Conservation (phyloP, 2,797 vertebrate species). For the Esox lucius region DNA sequence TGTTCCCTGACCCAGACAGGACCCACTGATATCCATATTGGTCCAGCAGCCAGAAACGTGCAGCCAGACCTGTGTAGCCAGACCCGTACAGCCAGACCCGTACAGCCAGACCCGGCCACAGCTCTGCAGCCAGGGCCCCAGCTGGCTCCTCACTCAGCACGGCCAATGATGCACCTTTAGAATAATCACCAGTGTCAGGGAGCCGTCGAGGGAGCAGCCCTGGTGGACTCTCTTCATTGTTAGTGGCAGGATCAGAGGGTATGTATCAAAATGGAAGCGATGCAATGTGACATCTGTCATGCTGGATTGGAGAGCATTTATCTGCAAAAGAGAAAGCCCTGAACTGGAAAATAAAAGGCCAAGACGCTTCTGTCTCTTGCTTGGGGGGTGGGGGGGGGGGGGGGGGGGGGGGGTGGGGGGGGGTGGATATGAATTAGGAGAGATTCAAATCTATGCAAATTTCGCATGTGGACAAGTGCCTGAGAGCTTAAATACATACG, state of each 20-base stretch:
- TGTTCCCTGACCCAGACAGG: constrained; percentile 41
- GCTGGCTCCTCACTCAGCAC: constrained; percentile 49
- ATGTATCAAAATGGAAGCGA: constrained; percentile 76
- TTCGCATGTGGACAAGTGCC: background rate
- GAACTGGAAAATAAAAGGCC: constrained; percentile 86
- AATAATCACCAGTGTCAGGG: constrained; percentile 71
- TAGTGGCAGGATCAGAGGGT: constrained; percentile 77
- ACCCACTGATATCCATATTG: constrained; percentile 52
- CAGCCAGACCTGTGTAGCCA: background rate
- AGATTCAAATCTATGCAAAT: constrained; percentile 38
- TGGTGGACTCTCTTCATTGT: constrained; percentile 68
- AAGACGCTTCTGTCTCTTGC: constrained; percentile 68
- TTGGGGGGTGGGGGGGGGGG: constrained; percentile 67
- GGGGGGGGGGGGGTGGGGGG: too few species aligned
- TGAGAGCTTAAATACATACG: background rate
- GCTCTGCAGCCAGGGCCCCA: constrained; percentile 25
- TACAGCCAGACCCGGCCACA: background rate
- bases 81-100: background rate
- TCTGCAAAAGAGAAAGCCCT: constrained; percentile 75
- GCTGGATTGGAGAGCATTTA: constrained; percentile 80
- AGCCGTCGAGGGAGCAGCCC: constrained; percentile 62
- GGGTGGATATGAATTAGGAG: constrained; percentile 67
- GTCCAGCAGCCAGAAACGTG: constrained; percentile 16
- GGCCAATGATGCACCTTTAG: constrained; percentile 71
- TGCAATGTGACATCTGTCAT: constrained; percentile 82